Evolutionary conservation across 2,888 invertebrate species (phyloP).

Genomic region (Crossocerus cetratus): DNA sequence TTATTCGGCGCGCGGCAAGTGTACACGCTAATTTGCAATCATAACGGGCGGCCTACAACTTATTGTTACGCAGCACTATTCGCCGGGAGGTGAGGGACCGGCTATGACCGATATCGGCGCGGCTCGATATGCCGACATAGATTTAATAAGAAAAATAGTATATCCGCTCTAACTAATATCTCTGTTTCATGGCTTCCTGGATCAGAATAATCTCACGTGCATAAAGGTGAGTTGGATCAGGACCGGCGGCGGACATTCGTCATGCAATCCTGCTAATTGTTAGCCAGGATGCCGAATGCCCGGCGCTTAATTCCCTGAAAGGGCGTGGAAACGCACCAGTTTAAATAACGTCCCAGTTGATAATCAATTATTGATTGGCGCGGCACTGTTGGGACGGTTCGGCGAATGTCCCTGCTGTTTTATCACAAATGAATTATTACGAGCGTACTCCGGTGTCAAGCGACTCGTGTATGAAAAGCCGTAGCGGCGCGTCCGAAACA

Average conservation of each 20-base stretch:
- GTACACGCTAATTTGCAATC: slow-evolving; percentile 23
- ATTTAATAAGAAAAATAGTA: no score
- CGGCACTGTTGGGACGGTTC: slow-evolving; percentile 3
- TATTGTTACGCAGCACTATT: no score
- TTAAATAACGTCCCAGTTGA: neutral
- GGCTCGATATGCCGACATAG: no score
- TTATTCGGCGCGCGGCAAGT: slow-evolving; percentile 22
- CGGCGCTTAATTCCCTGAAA: neutral
- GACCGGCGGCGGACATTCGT: neutral
- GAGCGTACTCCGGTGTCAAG: slow-evolving; percentile 19
- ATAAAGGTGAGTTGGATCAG: slow-evolving; percentile 81
- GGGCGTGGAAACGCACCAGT: no score
- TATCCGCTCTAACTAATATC: no score
- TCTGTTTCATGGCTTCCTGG: slow-evolving; percentile 42
- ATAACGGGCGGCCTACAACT: neutral
- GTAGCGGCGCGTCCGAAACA: neutral
- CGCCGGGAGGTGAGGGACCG: no score
- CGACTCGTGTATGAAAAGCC: slow-evolving; percentile 17
- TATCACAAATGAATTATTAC: slow-evolving; percentile 38
- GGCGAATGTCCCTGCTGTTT: slow-evolving; percentile 19
- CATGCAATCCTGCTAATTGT: neutral
- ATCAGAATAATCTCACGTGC: slow-evolving; percentile 84
- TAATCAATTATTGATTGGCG: slow-evolving; percentile 23
- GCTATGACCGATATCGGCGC: no score
- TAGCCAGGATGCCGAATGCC: neutral